These are phyloP conservation scores for Drosophila oshimai DNA, from an alignment of 1,140 invertebrate genomes.

Conservation along the genomic window DNA sequence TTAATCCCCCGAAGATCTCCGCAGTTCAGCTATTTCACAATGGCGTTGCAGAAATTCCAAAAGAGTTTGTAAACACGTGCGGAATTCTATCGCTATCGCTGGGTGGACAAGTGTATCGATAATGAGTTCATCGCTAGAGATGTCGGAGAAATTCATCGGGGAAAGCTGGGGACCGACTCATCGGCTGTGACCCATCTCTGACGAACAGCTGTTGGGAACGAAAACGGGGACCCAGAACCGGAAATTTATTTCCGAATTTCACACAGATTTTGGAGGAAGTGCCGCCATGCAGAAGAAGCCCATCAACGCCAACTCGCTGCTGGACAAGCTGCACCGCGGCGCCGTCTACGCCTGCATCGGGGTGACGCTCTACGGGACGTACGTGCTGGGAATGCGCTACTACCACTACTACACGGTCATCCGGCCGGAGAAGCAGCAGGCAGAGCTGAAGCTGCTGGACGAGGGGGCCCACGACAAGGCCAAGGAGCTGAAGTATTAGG, in stretches of 20 bases:
- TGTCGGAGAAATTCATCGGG: background rate
- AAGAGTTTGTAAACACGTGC: constrained; percentile 56
- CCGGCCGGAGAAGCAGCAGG: constrained; percentile 76
- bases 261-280: background rate
- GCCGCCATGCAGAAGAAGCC: constrained; percentile 73
- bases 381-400: constrained; percentile 78
- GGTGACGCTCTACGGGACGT: constrained; percentile 82
- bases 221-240: background rate
- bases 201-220: background rate
- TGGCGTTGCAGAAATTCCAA: constrained; percentile 18
- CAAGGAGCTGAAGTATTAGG: constrained; percentile 74
- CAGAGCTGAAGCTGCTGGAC: constrained; percentile 74
- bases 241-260: too few relatives aligned
- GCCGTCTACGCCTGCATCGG: constrained; percentile 83
- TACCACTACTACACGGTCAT: constrained; percentile 82
- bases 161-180: too few relatives aligned
- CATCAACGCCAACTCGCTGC: constrained; percentile 62
- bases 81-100: too few relatives aligned
- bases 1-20: background rate
- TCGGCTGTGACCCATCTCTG: too few relatives aligned
- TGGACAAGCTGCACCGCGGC: constrained; percentile 83
- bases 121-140: background rate
- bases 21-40: constrained; percentile 5
- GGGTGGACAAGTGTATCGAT: constrained; percentile 8
- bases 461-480: constrained; percentile 74